Evolutionary conservation across 1,140 invertebrate genomes (phyloP).

Genomic region (Procambarus virginalis): DNA sequence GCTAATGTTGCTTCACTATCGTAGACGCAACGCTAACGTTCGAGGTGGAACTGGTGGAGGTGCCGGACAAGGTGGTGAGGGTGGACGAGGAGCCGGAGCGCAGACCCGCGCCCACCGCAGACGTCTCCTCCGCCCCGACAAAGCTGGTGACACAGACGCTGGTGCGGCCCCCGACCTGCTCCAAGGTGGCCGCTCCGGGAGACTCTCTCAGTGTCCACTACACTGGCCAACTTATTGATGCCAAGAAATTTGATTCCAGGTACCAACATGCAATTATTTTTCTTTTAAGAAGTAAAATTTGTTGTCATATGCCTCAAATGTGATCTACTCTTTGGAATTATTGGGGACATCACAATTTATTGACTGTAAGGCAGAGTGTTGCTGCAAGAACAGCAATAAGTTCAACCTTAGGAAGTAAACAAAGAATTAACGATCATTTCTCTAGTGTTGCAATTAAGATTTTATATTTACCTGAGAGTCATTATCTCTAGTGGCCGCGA

Average conservation of each 20-base stretch:
- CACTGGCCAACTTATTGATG: slow-evolving; percentile 72
- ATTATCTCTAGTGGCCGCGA: too few relatives aligned
- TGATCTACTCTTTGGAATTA: too few relatives aligned
- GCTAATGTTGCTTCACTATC: background rate
- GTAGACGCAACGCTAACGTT: slow-evolving; percentile 73
- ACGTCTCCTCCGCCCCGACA: slow-evolving; percentile 1
- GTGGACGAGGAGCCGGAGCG: slow-evolving; percentile 42
- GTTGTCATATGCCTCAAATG: too few relatives aligned
- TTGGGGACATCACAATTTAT: too few relatives aligned
- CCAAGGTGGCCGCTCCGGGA: slow-evolving; percentile 61
- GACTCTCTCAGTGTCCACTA: slow-evolving; percentile 74
- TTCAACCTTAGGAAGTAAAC: too few relatives aligned
- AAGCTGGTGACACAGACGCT: slow-evolving; percentile 59
- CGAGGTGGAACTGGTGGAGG: slow-evolving; percentile 73
- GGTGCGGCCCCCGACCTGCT: slow-evolving; percentile 61
- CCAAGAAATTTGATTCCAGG: slow-evolving; percentile 72
- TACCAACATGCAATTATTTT: background rate
- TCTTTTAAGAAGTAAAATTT: too few relatives aligned
- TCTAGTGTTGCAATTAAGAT: too few relatives aligned
- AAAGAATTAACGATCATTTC: too few relatives aligned
- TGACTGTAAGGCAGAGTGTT: too few relatives aligned
- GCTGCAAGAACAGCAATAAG: too few relatives aligned
- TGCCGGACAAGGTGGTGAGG: slow-evolving; percentile 70
- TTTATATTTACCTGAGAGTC: too few relatives aligned
- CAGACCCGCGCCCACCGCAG: background rate